Percentiles rank a stretch among this genome's conserved stretches.
Evolutionary conservation across 2,113 vertebrate genomes (phyloP).

Genomic region (Myrmophylax atrothorax): DNA sequence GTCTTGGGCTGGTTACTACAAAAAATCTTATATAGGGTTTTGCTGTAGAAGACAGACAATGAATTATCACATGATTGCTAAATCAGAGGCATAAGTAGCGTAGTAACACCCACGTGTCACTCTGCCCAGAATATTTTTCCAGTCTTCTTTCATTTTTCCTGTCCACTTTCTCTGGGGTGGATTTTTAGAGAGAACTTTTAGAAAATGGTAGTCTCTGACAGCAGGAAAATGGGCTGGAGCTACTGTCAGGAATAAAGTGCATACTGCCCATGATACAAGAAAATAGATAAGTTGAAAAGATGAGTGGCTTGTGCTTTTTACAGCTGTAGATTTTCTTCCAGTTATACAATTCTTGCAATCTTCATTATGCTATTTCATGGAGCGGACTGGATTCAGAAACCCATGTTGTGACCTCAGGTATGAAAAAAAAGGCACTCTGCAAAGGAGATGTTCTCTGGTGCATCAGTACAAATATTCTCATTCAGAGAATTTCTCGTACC

Average conservation of each 20-base stretch:
- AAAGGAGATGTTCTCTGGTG: background rate
- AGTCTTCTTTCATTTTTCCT: slow-evolving; percentile 22
- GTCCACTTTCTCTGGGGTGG: background rate
- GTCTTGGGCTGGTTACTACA: background rate
- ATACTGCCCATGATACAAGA: background rate
- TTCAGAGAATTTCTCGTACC: background rate
- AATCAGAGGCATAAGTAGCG: background rate
- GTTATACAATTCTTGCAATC: background rate
- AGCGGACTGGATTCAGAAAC: background rate
- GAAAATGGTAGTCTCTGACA: background rate
- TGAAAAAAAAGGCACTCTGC: background rate
- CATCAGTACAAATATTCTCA: background rate
- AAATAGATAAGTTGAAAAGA: background rate
- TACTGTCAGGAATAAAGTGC: background rate
- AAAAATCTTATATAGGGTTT: background rate
- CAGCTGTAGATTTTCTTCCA: background rate
- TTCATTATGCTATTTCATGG: background rate
- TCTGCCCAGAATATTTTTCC: background rate
- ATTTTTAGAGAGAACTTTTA: slow-evolving; percentile 14
- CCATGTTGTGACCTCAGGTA: background rate
- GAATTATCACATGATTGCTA: background rate
- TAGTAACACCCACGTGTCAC: background rate
- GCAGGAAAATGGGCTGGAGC: background rate
- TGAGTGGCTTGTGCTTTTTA: background rate
- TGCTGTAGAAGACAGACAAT: background rate